These are phyloP conservation scores for Gryllus longicercus DNA, from an alignment of 2,888 invertebrate genomes.

Conservation along the genomic window DNA sequence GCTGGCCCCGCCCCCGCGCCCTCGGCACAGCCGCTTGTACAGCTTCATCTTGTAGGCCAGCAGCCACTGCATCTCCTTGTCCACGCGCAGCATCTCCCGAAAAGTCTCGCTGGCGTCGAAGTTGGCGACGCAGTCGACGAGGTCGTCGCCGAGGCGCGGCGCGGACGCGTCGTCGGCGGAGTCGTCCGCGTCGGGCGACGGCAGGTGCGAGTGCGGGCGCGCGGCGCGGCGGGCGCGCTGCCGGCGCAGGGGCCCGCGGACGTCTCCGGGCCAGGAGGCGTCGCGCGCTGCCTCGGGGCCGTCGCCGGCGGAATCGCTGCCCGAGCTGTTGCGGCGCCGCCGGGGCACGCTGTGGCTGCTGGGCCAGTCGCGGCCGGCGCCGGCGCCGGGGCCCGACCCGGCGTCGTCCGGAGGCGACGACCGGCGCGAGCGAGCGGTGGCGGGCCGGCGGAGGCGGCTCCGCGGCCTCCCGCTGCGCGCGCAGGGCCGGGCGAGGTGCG, in stretches of 20 bases:
- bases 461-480: not conserved
- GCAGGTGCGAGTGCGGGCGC: not conserved
- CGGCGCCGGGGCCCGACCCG: not conserved
- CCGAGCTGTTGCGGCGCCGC: not conserved
- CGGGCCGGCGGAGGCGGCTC: not conserved
- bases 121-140: not conserved
- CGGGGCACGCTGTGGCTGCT: not conserved
- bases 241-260: not conserved
- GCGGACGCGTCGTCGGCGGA: not conserved
- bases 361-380: not conserved
- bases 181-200: not conserved
- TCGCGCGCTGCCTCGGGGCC: not conserved
- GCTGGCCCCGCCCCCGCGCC: not conserved
- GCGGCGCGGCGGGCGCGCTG: not conserved
- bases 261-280: not conserved
- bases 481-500: too few relatives aligned
- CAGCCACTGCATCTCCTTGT: slow-evolving; percentile 17
- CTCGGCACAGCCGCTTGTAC: not conserved
- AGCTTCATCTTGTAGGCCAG: slow-evolving; percentile 17
- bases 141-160: not conserved
- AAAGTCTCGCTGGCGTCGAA: not conserved
- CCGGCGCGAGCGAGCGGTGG: not conserved
- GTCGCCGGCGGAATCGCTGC: not conserved
- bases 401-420: not conserved
- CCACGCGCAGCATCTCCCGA: not conserved